Conservation (phyloP, 2,888 invertebrate species). For the Plusia festucae region DNA sequence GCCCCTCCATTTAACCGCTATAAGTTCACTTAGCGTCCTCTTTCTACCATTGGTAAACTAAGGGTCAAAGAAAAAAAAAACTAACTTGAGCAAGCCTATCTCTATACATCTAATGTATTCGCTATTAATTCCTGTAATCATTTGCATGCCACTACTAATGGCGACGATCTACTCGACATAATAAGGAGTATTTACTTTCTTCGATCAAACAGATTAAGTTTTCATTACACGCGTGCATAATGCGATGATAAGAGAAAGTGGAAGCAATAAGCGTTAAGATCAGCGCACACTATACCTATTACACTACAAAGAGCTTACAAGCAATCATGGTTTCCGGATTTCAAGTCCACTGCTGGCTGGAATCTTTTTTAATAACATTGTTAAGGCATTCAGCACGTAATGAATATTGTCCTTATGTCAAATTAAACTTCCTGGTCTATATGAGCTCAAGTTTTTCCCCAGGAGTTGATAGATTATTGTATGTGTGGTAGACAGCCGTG, state of each 20-base stretch:
- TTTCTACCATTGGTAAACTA: not conserved
- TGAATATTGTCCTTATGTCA: not conserved
- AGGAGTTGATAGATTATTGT: constrained; percentile 54
- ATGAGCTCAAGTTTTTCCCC: not conserved
- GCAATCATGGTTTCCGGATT: not conserved
- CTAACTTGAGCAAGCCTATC: not conserved
- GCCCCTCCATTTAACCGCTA: too few relatives aligned
- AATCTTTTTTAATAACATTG: not conserved
- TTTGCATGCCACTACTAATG: constrained; percentile 51
- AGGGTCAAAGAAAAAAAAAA: too few relatives aligned
- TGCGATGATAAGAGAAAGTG: constrained; percentile 68
- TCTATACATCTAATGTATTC: constrained; percentile 21
- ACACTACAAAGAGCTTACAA: not conserved
- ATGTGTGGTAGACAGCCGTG: constrained; percentile 41
- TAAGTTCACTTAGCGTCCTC: not conserved
- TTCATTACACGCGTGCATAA: constrained; percentile 66
- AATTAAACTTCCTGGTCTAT: not conserved
- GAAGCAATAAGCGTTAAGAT: constrained; percentile 60
- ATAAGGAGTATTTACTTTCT: constrained; percentile 57
- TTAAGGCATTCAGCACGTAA: not conserved
- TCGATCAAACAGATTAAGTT: constrained; percentile 60
- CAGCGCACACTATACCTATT: constrained; percentile 48
- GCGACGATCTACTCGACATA: constrained; percentile 41
- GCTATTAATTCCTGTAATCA: constrained; percentile 43
- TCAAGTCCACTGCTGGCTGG: not conserved